Percentiles rank a stretch among this genome's conserved stretches.
These are phyloP conservation scores for Fukomys damarensis DNA, from an alignment of 2,113 vertebrate genomes.

Conservation along the genomic window DNA sequence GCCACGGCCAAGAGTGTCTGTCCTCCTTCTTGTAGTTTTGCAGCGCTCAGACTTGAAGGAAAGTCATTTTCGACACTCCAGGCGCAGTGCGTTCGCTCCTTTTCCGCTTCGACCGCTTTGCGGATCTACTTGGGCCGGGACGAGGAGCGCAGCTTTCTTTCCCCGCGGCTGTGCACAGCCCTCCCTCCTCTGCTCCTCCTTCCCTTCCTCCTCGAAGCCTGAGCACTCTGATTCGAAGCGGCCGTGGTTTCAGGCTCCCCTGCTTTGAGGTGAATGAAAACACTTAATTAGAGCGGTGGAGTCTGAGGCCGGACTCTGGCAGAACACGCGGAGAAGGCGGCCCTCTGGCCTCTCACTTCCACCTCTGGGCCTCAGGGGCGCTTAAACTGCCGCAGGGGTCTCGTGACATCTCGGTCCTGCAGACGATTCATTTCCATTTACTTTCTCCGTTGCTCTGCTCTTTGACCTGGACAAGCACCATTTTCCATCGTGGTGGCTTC, in stretches of 20 bases:
- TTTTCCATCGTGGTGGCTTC: not conserved
- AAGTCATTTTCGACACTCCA: not conserved
- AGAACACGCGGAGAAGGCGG: not conserved
- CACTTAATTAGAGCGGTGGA: not conserved
- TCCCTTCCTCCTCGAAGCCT: not conserved
- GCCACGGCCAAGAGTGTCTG: not conserved
- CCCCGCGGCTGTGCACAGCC: not conserved
- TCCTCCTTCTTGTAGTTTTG: not conserved
- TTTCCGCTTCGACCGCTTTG: not conserved
- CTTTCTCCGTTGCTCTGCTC: conserved; percentile 6
- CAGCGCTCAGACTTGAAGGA: not conserved
- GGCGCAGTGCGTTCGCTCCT: not conserved
- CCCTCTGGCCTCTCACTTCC: not conserved
- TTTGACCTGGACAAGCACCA: not conserved
- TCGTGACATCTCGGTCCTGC: not conserved
- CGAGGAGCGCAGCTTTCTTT: not conserved
- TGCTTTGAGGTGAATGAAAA: not conserved
- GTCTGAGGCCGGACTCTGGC: not conserved
- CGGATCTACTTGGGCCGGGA: not conserved
- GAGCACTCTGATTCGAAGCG: not conserved
- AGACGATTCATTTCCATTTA: not conserved
- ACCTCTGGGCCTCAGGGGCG: not conserved
- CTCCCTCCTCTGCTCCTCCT: not conserved
- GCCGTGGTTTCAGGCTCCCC: not conserved
- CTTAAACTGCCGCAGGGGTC: not conserved